phyloP scores from a whole-genome alignment of 1,140 invertebrate species.

The Drosophila tropicalis region DNA sequence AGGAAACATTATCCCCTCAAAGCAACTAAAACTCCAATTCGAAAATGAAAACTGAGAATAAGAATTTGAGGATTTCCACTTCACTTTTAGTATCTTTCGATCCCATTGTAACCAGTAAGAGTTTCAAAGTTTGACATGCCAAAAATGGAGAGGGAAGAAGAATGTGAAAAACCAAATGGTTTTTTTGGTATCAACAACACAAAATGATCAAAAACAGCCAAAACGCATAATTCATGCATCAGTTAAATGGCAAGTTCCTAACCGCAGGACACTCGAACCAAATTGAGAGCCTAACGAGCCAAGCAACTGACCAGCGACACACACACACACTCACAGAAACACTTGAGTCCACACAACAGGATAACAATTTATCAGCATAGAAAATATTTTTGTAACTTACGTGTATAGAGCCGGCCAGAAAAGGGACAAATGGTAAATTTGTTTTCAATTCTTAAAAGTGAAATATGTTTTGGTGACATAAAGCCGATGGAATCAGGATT shows the following conservation, averaged over 20 bases:
- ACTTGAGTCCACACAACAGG: constrained; percentile 65
- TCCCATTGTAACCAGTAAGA: constrained; percentile 47
- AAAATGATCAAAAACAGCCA: constrained; percentile 80
- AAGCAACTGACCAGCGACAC: constrained; percentile 42
- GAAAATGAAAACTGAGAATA: too few relatives aligned
- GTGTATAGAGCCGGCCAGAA: not conserved
- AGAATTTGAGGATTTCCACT: too few relatives aligned
- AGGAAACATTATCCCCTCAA: not conserved
- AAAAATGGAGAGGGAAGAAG: constrained; percentile 6
- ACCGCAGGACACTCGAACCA: constrained; percentile 57
- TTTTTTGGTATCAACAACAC: constrained; percentile 18
- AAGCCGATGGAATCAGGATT: constrained; percentile 76
- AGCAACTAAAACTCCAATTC: too few relatives aligned
- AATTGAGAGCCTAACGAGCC: constrained; percentile 54
- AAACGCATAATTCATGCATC: constrained; percentile 81
- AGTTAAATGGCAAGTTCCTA: constrained; percentile 54
- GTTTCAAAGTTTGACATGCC: constrained; percentile 44
- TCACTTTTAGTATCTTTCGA: too few relatives aligned
- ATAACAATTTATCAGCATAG: constrained; percentile 63
- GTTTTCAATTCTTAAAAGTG: constrained; percentile 75
- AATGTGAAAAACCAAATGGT: constrained; percentile 25
- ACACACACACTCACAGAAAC: constrained; percentile 3
- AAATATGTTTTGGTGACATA: constrained; percentile 82
- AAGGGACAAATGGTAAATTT: constrained; percentile 54
- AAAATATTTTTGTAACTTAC: constrained; percentile 60